Percentiles rank a stretch among this genome's conserved stretches.
These are phyloP conservation scores for Rutilus rutilus DNA, from an alignment of 2,113 vertebrate species.

Conservation along the genomic window DNA sequence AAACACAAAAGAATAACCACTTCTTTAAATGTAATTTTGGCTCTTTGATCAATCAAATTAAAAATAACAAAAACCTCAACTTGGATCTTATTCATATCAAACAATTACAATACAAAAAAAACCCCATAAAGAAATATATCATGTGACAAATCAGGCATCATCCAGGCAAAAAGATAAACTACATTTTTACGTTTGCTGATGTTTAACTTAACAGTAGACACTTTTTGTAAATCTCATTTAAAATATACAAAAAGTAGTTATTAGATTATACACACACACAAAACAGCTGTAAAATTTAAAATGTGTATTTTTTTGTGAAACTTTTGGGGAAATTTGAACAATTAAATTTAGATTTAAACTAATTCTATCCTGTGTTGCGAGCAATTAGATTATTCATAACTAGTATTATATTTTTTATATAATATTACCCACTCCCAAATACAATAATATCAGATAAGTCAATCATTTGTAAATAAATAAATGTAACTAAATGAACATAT, in stretches of 20 bases:
- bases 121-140: background rate
- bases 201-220: slow-evolving; percentile 20
- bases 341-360: background rate
- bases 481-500: background rate
- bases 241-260: background rate
- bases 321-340: background rate
- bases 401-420: no score
- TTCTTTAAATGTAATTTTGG: background rate
- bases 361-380: background rate
- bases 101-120: slow-evolving; percentile 1
- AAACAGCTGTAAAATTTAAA: background rate
- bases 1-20: background rate
- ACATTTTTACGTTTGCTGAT: slow-evolving; percentile 1
- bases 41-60: background rate
- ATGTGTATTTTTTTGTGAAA: background rate
- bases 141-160: background rate
- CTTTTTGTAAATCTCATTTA: background rate
- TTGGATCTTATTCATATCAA: background rate
- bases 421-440: background rate
- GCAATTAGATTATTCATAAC: no score
- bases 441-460: background rate
- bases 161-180: background rate
- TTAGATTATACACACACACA: background rate
- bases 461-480: background rate
- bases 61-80: background rate